phyloP scores from a whole-genome alignment of 2,888 invertebrate genomes.

The Agriopis aurantiaria region DNA sequence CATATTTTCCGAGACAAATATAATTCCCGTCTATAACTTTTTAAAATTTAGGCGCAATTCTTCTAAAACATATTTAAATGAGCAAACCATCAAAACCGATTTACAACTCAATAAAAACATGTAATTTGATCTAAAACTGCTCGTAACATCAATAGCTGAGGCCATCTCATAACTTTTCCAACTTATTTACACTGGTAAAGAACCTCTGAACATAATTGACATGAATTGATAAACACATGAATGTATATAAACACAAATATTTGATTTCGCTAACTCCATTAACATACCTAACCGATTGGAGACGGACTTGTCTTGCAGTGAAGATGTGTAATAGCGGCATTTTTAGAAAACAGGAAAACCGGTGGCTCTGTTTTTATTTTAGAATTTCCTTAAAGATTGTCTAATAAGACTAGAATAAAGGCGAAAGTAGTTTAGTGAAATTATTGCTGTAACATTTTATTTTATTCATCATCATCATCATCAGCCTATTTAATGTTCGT shows the following conservation, averaged over 20 bases:
- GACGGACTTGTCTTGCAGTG: conserved; percentile 47
- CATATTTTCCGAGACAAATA: not conserved
- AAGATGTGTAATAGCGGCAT: conserved; percentile 43
- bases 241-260: conserved; percentile 54
- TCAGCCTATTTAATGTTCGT: too few relatives aligned
- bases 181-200: conserved; percentile 38
- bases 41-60: conserved; percentile 7
- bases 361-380: conserved; percentile 24
- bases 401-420: conserved; percentile 5
- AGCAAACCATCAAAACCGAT: conserved; percentile 31
- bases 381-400: conserved; percentile 26
- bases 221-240: conserved; percentile 55
- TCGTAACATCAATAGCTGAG: conserved; percentile 31
- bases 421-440: not conserved
- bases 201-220: conserved; percentile 58
- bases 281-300: conserved; percentile 58
- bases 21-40: not conserved
- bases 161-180: conserved; percentile 32
- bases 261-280: conserved; percentile 65
- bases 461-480: too few relatives aligned
- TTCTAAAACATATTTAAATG: conserved; percentile 31
- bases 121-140: conserved; percentile 39
- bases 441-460: not conserved
- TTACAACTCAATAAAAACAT: conserved; percentile 34
- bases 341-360: conserved; percentile 48